Percentiles rank a stretch among this genome's conserved stretches.
phyloP scores from a whole-genome alignment of 2,888 invertebrate genomes.

The Athalia cordata region DNA sequence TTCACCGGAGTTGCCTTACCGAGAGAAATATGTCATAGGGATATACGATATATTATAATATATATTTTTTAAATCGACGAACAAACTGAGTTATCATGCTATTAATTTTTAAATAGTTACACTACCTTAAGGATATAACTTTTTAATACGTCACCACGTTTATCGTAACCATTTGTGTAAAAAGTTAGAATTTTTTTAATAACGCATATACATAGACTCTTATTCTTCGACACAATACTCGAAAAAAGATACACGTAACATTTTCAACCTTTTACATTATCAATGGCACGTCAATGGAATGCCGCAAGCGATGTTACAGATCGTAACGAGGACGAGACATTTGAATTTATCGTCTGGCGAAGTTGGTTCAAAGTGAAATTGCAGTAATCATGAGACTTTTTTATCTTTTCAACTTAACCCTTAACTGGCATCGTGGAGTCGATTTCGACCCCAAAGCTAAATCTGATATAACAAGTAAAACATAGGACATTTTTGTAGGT shows the following conservation, averaged over 20 bases:
- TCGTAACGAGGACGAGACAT: no score
- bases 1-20: conserved; percentile 40
- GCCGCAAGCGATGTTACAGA: no score
- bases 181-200: conserved; percentile 24
- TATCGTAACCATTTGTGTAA: conserved; percentile 23
- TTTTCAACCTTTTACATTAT: background rate
- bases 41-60: conserved; percentile 42
- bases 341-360: conserved; percentile 73
- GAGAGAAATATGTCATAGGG: background rate
- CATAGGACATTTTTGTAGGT: no score
- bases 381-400: no score
- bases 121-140: conserved; percentile 23
- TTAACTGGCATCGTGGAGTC: no score
- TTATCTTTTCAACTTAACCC: no score
- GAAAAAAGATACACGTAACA: background rate
- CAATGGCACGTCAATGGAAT: no score
- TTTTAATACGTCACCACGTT: conserved; percentile 1
- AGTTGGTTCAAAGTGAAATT: no score
- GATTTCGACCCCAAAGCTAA: no score
- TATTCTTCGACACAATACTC: conserved; percentile 8
- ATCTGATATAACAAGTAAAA: no score
- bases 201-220: background rate
- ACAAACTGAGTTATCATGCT: conserved; percentile 32
- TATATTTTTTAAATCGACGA: conserved; percentile 39
- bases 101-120: conserved; percentile 33